Percentiles rank a stretch among this genome's conserved stretches.
These are phyloP conservation scores for Pyrocephalus nanus DNA, from an alignment of 2,797 vertebrate genomes.

Conservation along the genomic window DNA sequence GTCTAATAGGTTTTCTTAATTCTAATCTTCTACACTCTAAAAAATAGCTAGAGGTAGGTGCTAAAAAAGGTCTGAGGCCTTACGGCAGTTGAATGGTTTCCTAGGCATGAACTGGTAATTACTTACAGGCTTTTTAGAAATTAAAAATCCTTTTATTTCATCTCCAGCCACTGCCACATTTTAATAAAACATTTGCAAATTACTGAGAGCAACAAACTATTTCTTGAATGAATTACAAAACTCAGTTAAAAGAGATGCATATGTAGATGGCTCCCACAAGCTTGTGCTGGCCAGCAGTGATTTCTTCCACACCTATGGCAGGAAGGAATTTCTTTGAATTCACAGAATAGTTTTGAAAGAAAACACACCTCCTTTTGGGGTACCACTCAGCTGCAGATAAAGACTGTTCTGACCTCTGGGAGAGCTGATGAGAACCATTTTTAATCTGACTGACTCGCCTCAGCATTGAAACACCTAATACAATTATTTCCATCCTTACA, in stretches of 20 bases:
- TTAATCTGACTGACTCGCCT: neutral
- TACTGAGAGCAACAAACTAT: neutral
- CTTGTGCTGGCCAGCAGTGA: neutral
- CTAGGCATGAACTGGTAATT: slow-evolving; percentile 11
- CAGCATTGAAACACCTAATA: neutral
- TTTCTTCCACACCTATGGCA: neutral
- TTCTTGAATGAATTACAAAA: neutral
- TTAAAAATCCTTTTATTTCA: neutral
- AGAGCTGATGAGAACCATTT: neutral
- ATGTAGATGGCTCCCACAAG: neutral
- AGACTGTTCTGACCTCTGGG: neutral
- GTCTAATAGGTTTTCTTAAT: slow-evolving; percentile 63
- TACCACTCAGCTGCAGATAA: neutral
- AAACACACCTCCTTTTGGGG: neutral
- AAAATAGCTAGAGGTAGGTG: slow-evolving; percentile 46
- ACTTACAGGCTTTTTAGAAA: slow-evolving; percentile 18
- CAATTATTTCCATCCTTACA: neutral
- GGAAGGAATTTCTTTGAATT: neutral
- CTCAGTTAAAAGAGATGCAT: neutral
- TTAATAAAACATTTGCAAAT: neutral
- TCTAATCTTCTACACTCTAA: slow-evolving; percentile 38
- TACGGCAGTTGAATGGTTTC: neutral
- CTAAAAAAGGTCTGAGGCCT: slow-evolving; percentile 30
- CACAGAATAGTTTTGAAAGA: neutral
- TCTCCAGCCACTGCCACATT: neutral